phyloP scores from a whole-genome alignment of 2,113 vertebrate genomes.

The Salminus brasiliensis region DNA sequence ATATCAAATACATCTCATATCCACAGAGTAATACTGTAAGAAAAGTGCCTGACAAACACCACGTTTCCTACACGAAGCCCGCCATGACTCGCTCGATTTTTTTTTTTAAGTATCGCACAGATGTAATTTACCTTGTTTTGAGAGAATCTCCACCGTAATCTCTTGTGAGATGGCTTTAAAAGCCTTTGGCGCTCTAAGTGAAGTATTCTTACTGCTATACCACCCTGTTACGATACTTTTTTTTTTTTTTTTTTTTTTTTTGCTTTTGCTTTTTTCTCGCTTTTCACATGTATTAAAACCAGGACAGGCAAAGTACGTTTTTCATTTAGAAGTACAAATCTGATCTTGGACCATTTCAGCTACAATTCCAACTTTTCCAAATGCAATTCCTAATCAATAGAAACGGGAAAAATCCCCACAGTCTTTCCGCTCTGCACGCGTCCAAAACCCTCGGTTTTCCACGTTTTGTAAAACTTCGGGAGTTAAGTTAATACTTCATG shows the following conservation, averaged over 20 bases:
- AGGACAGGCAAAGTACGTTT: not conserved
- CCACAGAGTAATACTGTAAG: constrained; percentile 74
- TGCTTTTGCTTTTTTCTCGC: no score
- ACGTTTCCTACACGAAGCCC: constrained; percentile 61
- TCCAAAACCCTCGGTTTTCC: no score
- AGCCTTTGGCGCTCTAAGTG: no score
- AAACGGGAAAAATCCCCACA: no score
- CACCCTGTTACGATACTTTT: no score
- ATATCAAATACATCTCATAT: constrained; percentile 78
- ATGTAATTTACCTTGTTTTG: not conserved
- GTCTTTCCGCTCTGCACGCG: no score
- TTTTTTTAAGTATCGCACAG: not conserved
- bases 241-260: no score
- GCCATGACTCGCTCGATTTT: constrained; percentile 16
- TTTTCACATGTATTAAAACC: not conserved
- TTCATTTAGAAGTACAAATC: not conserved
- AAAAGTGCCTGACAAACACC: constrained; percentile 70
- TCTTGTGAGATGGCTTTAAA: not conserved
- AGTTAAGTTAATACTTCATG: not conserved
- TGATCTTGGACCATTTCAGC: not conserved
- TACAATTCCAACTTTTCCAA: not conserved
- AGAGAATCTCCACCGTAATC: not conserved
- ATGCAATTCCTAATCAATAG: not conserved
- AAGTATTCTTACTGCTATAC: no score
- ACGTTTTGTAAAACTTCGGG: not conserved